Conservation (phyloP, 2,888 invertebrate genomes). For the Lydus trimaculatus region DNA sequence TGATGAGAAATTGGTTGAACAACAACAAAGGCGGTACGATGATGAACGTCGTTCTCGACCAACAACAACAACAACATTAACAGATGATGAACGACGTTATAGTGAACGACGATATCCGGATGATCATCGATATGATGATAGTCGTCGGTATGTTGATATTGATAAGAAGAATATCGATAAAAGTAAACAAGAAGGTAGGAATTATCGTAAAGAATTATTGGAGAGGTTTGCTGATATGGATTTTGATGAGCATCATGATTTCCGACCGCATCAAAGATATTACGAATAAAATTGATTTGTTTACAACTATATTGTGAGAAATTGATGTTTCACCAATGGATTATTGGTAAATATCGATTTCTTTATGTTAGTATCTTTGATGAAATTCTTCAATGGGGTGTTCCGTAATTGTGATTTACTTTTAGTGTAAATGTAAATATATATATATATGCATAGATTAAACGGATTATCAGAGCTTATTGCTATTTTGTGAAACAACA, state of each 20-base stretch:
- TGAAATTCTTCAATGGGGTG: conserved; percentile 58
- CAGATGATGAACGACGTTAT: conserved; percentile 29
- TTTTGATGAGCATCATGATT: conserved; percentile 57
- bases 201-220: conserved; percentile 57
- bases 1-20: conserved; percentile 44
- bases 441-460: conserved; percentile 3
- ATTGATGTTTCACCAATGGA: conserved; percentile 14
- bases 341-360: neutral
- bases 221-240: conserved; percentile 59
- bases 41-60: conserved; percentile 19
- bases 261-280: conserved; percentile 56
- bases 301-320: neutral
- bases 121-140: conserved; percentile 33
- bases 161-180: conserved; percentile 36
- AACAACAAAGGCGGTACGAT: conserved; percentile 35
- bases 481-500: neutral
- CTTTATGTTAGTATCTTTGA: conserved; percentile 42
- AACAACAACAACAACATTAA: conserved; percentile 23
- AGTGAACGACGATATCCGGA: conserved; percentile 38
- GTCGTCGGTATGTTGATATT: conserved; percentile 29
- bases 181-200: conserved; percentile 55
- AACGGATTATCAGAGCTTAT: neutral
- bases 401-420: conserved; percentile 58
- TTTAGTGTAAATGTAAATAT: conserved; percentile 16
- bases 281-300: conserved; percentile 49